A percentile compares a stretch with the other conserved stretches of the same genome.
Evolutionary conservation across 2,888 invertebrate species (phyloP).

Genomic region (Nineta flava): DNA sequence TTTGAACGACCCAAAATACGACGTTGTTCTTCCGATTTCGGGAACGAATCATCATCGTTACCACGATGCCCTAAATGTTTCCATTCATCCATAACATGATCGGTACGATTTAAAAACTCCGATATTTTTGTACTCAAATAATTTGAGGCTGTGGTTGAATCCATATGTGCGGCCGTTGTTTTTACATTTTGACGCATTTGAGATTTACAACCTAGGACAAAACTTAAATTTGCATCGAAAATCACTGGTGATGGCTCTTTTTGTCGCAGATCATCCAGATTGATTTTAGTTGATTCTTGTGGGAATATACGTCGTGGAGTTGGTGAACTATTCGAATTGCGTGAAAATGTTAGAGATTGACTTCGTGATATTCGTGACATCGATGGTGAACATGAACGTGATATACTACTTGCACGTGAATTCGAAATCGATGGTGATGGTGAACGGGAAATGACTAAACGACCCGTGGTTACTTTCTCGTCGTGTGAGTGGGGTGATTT

Average conservation of each 20-base stretch:
- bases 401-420: conserved; percentile 6
- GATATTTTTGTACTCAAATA: conserved; percentile 60
- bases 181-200: conserved; percentile 49
- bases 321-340: conserved; percentile 23
- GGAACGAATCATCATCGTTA: conserved; percentile 26
- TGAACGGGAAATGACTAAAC: conserved; percentile 10
- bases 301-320: conserved; percentile 54
- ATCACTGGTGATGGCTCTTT: conserved; percentile 65
- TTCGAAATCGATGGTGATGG: conserved; percentile 10
- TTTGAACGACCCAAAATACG: conserved; percentile 40
- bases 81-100: conserved; percentile 84
- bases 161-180: conserved; percentile 59
- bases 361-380: conserved; percentile 21
- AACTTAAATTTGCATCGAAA: conserved; percentile 67
- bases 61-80: conserved; percentile 47
- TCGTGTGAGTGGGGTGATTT: background rate
- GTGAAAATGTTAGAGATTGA: conserved; percentile 19
- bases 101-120: conserved; percentile 64
- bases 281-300: conserved; percentile 35
- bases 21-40: conserved; percentile 20
- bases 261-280: conserved; percentile 40
- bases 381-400: conserved; percentile 7
- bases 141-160: conserved; percentile 62
- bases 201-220: conserved; percentile 56
- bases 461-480: conserved; percentile 2